Evolutionary conservation across 2,888 invertebrate genomes (phyloP).

Genomic region (Pseudanteris insignis): DNA sequence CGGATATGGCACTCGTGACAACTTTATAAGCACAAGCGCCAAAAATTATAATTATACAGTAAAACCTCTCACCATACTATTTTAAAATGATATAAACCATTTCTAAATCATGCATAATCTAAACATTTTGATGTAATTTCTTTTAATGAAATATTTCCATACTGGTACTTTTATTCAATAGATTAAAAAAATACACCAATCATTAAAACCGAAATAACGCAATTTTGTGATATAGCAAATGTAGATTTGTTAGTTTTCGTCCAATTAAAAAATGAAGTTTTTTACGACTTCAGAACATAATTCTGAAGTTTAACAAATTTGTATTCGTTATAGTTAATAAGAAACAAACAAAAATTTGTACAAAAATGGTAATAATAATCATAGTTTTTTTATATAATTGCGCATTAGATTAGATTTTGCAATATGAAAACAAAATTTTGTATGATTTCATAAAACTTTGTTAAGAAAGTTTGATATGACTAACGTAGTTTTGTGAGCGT

Average conservation of each 20-base stretch:
- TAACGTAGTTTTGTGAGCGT: too few species aligned
- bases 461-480: slow-evolving; percentile 4
- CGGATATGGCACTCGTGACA: too few species aligned
- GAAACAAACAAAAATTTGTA: too few species aligned
- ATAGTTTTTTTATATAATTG: slow-evolving; percentile 36
- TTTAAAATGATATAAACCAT: slow-evolving; percentile 6
- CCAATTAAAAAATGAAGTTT: too few species aligned
- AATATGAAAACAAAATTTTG: too few species aligned
- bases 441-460: slow-evolving; percentile 23
- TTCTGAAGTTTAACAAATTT: too few species aligned
- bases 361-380: too few species aligned
- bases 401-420: slow-evolving; percentile 30
- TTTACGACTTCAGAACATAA: too few species aligned
- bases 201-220: slow-evolving; percentile 22
- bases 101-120: slow-evolving; percentile 6
- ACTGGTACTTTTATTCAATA: background rate
- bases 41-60: slow-evolving; percentile 31
- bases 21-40: too few species aligned
- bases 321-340: too few species aligned
- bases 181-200: background rate
- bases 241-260: too few species aligned
- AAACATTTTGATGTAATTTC: slow-evolving; percentile 36
- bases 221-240: too few species aligned
- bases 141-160: slow-evolving; percentile 20
- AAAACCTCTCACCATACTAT: slow-evolving; percentile 30